Conservation (phyloP, 92 coral and sea anemone species). For the Zoanthus sansibaricus region DNA sequence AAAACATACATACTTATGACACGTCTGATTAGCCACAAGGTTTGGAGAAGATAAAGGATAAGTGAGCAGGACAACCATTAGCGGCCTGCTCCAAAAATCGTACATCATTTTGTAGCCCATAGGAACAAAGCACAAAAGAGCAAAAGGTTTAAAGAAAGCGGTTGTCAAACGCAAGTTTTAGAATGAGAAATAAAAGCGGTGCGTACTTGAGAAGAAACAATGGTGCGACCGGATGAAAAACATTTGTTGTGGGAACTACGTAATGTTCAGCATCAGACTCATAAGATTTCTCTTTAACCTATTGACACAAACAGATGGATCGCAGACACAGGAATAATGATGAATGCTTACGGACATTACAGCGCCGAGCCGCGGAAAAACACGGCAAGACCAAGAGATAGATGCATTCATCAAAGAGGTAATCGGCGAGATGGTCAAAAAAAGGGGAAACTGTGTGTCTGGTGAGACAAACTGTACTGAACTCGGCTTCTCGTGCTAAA, state of each 20-base stretch:
- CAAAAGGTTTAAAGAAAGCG: slow-evolving; percentile 29
- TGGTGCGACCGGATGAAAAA: slow-evolving; percentile 25
- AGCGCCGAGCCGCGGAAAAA: too few species aligned
- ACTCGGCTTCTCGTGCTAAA: too few species aligned
- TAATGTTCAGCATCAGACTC: slow-evolving; percentile 22
- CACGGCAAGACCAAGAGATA: too few species aligned
- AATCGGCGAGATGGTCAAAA: too few species aligned
- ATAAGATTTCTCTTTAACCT: slow-evolving; percentile 39
- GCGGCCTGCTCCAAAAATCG: too few species aligned
- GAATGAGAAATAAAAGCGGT: slow-evolving; percentile 14
- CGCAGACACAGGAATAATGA: slow-evolving; percentile 23
- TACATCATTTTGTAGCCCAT: slow-evolving; percentile 9
- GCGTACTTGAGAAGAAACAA: slow-evolving; percentile 28
- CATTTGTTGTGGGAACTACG: slow-evolving; percentile 22
- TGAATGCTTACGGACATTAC: slow-evolving; percentile 35
- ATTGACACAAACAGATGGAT: slow-evolving; percentile 47
- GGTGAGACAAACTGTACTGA: too few species aligned
- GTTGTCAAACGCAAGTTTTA: slow-evolving; percentile 16
- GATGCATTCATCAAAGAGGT: too few species aligned
- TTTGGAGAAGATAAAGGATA: too few species aligned
- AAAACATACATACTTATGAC: too few species aligned
- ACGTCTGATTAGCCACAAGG: too few species aligned
- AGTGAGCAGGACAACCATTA: too few species aligned
- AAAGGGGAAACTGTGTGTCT: too few species aligned
- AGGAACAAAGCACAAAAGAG: slow-evolving; percentile 6